Percentiles rank a stretch among this genome's conserved stretches.
Evolutionary conservation across 2,797 vertebrate species (phyloP).

Genomic region (Gorsachius magnificus): DNA sequence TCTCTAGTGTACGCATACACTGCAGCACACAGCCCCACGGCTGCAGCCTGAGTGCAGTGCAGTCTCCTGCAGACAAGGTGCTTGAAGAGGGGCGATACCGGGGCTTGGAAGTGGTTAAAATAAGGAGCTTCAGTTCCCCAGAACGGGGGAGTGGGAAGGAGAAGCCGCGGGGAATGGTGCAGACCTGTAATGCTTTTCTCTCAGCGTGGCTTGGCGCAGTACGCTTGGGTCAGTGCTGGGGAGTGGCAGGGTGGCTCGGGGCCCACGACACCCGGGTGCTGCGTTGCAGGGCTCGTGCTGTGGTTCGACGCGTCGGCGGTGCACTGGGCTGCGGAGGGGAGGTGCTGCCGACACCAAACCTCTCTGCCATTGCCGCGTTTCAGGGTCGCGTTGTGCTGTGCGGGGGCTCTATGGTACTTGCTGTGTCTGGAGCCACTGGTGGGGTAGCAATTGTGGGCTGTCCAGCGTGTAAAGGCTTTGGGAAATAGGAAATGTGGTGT

Average conservation of each 20-base stretch:
- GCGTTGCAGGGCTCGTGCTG: fast-evolving
- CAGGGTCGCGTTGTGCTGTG: background rate
- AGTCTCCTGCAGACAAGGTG: background rate
- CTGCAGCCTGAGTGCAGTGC: background rate
- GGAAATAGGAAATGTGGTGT: too few species aligned
- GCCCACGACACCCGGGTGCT: fast-evolving
- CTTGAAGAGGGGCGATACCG: too few species aligned
- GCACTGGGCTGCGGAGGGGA: background rate
- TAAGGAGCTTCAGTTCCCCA: background rate
- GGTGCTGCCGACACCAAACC: background rate
- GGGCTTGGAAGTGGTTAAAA: background rate
- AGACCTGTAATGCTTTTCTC: background rate
- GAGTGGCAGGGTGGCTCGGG: background rate
- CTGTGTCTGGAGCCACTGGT: background rate
- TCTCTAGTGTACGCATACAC: fast-evolving
- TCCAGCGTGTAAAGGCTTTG: background rate
- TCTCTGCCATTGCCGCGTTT: background rate
- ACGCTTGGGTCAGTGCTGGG: background rate
- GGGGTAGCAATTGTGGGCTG: background rate
- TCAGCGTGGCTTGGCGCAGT: too few species aligned
- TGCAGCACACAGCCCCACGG: background rate
- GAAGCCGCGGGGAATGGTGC: background rate
- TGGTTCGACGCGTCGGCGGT: fast-evolving
- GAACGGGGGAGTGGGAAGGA: background rate
- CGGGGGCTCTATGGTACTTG: fast-evolving